These are phyloP conservation scores for Enteromius unitaeniatus DNA, from an alignment of 2,797 vertebrate species.

Conservation along the genomic window DNA sequence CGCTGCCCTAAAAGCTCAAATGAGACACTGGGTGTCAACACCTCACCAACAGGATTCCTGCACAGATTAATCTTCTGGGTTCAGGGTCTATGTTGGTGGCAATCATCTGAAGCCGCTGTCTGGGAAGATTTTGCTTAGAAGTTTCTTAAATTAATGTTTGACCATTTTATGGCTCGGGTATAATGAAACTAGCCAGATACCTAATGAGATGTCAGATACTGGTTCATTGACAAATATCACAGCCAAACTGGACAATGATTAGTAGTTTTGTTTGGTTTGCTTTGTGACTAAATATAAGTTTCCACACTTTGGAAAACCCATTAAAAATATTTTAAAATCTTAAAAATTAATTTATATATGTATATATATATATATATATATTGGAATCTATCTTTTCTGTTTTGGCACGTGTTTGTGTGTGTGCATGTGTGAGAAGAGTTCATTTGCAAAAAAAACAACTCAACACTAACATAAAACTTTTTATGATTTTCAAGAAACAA, in stretches of 20 bases:
- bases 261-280: neutral
- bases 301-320: neutral
- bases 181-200: neutral
- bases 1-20: slow-evolving; percentile 76
- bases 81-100: slow-evolving; percentile 35
- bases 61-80: slow-evolving; percentile 62
- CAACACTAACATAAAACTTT: no score
- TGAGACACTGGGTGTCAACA: slow-evolving; percentile 76
- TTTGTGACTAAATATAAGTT: neutral
- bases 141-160: neutral
- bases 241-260: neutral
- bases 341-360: no score
- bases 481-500: no score
- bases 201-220: neutral
- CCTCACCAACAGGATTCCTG: slow-evolving; percentile 64
- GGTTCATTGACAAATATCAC: neutral
- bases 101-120: slow-evolving; percentile 5
- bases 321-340: neutral
- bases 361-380: no score
- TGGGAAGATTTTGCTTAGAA: neutral
- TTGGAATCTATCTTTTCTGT: no score
- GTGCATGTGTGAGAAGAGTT: no score
- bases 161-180: neutral
- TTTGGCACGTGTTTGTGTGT: no score
- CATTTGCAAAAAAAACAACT: no score